Evolutionary conservation across 2,113 vertebrate genomes (phyloP), one percentile per base, ranked within the genome.

Genomic region (Sebastes fasciatus): DNA sequence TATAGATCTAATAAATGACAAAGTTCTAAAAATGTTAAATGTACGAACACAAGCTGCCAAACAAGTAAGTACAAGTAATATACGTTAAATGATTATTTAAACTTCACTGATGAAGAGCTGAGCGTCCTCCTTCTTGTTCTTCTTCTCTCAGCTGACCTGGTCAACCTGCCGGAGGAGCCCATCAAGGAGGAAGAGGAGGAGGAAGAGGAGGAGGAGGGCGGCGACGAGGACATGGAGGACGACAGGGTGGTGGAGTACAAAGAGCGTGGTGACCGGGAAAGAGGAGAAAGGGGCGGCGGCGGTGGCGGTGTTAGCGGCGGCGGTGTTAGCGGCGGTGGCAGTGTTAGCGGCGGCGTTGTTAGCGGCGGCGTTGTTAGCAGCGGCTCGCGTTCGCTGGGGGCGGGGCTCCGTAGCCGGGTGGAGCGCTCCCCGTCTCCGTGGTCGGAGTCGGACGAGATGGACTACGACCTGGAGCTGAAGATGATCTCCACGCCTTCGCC

Each of bases 401-500:
- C 94, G 8, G 95, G 91, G 19, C 68, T 89, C 3, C 91, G 82
- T 0, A 76, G 82, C 65, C 86, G 86, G 2, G 60, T 6, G 0
- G 85, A 77, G 14, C 91, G 84, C 14, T 90, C 93, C 0, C 87
- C 92, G 0, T 94, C 95, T 0, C 96, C 96, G 1, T 96, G 94
- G 45, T 99, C 98, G 0, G 98, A 98, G 92, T 99, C 98, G 0
- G 98, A 99, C 12, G 98, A 99, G 86, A 99, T 99, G 98, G 98
- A 99, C 94, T 99, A 99, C 46, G 98, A 99, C 83, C 95, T 99
- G 16, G 98, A 99, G 86, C 93, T 99, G 83, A 99, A 99, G 93
- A 99, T 99, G 98, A 99, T 99, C 74, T 99, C 98, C 4, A 99
- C 98, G 0, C 98, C 98, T 0, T 99, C 98, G 1, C 98, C 98